Evolutionary conservation across 1,140 invertebrate genomes (phyloP), one percentile per base, ranked within the genome.

Genomic region (Drosophila lacertosa): DNA sequence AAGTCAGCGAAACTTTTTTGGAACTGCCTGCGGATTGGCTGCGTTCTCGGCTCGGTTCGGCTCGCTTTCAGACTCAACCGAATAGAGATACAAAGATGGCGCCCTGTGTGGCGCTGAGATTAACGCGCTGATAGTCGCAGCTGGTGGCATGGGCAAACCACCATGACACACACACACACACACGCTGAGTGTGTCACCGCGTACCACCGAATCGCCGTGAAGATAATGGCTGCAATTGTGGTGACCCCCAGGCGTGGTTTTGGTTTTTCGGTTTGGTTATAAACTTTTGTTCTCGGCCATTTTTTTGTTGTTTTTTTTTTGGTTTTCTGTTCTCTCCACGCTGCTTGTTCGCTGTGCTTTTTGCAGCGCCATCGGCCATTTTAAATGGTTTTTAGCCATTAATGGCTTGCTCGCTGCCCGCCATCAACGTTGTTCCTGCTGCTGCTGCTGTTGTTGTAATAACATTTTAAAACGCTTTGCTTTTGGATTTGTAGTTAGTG

Each of bases 331-430:
- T 32, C 37, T 24, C 65, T 59, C 59, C 64, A 32, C 53, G 39
- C 53, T 69, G 26, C 35, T 40, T 64, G 42, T 35, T 39, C 24
- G 13, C 58, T 77, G 69, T 75, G 74, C 77, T 77, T 62, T 59
- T 71, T 66, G 68, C 63, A 58, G 22, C 15, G 77, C 81, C 82
- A 51, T 69, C 74, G 76, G 81, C 81, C 62, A 86, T 86, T 86
- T 86, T 86, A 88, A 86, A 86, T 86, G 81, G 81, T 86, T 86
- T 86, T 86, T 74, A 81, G 82, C 83, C 74, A 86, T 88, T 86
- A 88, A 88, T 82, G 82, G 74, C 67, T 86, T 62, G 69, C 24
- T 29, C 20, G 9, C 59, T 65, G 57, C 37, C 62, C 35, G 69
- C 54, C 60, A 51, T 29, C 37, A 33, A 29, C 50, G 57, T 51